A percentile compares a stretch with the other conserved stretches of the same genome.
Conservation (phyloP, 2,113 vertebrate genomes). For the Centropus unirufus region DNA sequence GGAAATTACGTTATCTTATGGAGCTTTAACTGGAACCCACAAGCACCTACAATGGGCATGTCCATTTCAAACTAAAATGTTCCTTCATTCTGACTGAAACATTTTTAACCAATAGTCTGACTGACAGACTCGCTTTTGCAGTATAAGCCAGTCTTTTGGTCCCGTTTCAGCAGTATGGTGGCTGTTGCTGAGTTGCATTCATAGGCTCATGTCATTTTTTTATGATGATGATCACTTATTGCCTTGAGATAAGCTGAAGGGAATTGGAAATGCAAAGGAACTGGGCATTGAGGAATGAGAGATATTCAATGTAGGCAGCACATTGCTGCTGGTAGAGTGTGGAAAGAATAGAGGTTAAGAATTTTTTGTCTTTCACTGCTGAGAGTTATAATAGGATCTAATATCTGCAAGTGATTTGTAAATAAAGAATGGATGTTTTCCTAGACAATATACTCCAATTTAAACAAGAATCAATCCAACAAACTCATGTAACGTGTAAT, state of each 20-base stretch:
- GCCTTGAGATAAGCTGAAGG: background rate
- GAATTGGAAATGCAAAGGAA: background rate
- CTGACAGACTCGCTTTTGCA: background rate
- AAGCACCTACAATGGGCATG: background rate
- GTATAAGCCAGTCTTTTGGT: background rate
- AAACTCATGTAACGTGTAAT: slow-evolving; percentile 45
- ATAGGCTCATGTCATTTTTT: background rate
- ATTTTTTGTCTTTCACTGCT: background rate
- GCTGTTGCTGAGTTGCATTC: background rate
- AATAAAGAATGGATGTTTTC: slow-evolving; percentile 27
- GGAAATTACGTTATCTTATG: background rate
- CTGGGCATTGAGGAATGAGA: background rate
- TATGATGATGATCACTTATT: background rate
- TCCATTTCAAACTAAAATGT: background rate
- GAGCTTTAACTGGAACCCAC: background rate
- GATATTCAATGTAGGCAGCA: background rate
- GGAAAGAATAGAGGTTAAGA: background rate
- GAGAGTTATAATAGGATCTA: slow-evolving; percentile 25
- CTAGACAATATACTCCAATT: slow-evolving; percentile 36
- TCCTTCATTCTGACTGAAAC: background rate
- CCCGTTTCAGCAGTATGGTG: background rate
- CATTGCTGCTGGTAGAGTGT: background rate
- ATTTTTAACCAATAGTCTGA: background rate
- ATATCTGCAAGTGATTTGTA: slow-evolving; percentile 26
- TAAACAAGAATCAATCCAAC: slow-evolving; percentile 53